Conservation (phyloP, 1,140 invertebrate genomes). For the Sycobia sp. region DNA sequence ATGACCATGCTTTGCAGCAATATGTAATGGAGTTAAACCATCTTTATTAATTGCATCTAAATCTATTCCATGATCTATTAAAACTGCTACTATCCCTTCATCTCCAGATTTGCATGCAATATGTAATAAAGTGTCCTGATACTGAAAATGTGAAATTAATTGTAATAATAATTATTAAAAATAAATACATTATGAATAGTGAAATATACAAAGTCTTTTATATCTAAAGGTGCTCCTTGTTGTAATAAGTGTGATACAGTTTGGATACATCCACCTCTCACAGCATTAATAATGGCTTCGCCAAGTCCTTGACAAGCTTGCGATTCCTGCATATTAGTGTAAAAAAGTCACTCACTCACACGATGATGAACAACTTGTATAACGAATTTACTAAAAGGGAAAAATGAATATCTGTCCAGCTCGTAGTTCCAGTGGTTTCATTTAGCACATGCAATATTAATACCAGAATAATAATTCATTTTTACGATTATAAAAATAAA, state of each 20-base stretch:
- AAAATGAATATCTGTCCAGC: constrained; percentile 20
- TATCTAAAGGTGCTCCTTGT: constrained; percentile 73
- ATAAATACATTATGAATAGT: constrained; percentile 17
- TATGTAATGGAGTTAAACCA: constrained; percentile 75
- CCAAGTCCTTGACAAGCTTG: constrained; percentile 57
- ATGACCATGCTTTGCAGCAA: constrained; percentile 76
- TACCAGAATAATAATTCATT: constrained; percentile 19
- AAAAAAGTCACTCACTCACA: constrained; percentile 36
- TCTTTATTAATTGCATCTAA: constrained; percentile 73
- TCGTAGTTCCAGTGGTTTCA: constrained; percentile 31
- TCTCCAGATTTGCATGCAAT: constrained; percentile 73
- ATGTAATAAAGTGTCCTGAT: constrained; percentile 78
- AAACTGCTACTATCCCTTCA: constrained; percentile 71
- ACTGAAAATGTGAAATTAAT: constrained; percentile 59
- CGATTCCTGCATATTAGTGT: constrained; percentile 52
- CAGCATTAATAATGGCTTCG: constrained; percentile 57
- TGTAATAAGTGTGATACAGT: constrained; percentile 64
- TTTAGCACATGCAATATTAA: constrained; percentile 16
- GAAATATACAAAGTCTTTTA: constrained; percentile 68
- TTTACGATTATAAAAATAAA: constrained; percentile 9
- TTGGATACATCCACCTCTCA: constrained; percentile 58
- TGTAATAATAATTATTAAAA: background rate
- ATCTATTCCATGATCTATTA: constrained; percentile 77
- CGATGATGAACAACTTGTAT: constrained; percentile 20
- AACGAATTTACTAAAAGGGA: constrained; percentile 30